Evolutionary conservation across 2,113 vertebrate genomes (phyloP).

Genomic region (Heterochromis multidens): DNA sequence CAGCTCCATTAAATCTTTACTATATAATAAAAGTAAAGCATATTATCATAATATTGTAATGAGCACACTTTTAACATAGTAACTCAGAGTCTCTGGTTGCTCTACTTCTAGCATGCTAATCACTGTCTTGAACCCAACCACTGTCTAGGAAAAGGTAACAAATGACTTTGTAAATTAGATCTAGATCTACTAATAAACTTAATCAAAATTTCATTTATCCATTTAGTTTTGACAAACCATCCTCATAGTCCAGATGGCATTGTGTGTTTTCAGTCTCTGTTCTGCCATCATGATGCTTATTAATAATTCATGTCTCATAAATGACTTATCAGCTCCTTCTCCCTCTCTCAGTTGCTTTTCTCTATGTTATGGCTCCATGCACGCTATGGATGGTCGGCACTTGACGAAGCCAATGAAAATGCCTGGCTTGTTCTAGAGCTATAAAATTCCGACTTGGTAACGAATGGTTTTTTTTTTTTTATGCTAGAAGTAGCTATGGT

Average conservation of each 20-base stretch:
- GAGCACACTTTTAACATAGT: not conserved
- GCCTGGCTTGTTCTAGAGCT: not conserved
- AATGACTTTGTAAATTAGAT: slow-evolving; percentile 77
- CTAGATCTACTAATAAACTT: slow-evolving; percentile 81
- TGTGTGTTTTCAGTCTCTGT: slow-evolving; percentile 74
- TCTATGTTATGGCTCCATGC: slow-evolving; percentile 45
- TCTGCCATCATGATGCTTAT: slow-evolving; percentile 79
- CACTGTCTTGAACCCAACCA: slow-evolving; percentile 64
- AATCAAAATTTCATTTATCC: slow-evolving; percentile 87
- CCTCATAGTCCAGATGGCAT: slow-evolving; percentile 82
- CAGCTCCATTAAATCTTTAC: slow-evolving; percentile 34
- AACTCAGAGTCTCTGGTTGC: not conserved
- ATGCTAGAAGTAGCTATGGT: slow-evolving; percentile 3
- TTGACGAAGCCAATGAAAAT: slow-evolving; percentile 22
- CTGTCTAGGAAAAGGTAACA: slow-evolving; percentile 73
- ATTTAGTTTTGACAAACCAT: slow-evolving; percentile 84
- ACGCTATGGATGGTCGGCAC: slow-evolving; percentile 68
- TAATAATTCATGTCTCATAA: slow-evolving; percentile 82
- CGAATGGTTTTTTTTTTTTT: slow-evolving; percentile 32
- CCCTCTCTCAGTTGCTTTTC: slow-evolving; percentile 32
- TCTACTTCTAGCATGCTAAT: slow-evolving; percentile 61
- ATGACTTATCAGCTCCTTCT: slow-evolving; percentile 74
- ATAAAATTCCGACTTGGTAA: slow-evolving; percentile 11
- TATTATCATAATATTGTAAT: slow-evolving; percentile 44
- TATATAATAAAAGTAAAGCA: slow-evolving; percentile 32